Evolutionary conservation across 2,113 vertebrate genomes (phyloP).

Genomic region (Opisthocomus hoazin): DNA sequence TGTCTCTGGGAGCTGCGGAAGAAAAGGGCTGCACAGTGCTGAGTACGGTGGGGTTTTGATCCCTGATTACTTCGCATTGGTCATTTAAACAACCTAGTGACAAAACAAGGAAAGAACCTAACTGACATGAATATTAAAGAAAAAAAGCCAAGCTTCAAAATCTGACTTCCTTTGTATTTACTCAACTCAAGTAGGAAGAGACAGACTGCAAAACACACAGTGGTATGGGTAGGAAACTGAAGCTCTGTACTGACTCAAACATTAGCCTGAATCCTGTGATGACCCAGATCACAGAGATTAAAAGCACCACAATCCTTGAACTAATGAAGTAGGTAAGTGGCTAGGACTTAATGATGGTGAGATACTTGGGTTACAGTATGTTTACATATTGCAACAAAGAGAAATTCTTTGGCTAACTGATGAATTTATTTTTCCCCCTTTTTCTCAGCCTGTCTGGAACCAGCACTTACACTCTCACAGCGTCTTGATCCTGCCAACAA

Average conservation of each 20-base stretch:
- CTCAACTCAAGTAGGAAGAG: neutral
- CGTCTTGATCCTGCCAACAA: neutral
- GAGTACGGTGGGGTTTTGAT: neutral
- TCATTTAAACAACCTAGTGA: neutral
- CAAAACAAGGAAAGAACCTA: neutral
- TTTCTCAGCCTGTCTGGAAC: neutral
- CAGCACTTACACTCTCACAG: neutral
- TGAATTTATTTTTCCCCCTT: neutral
- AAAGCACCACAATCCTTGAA: slow-evolving; percentile 8
- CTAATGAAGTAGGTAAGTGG: slow-evolving; percentile 19
- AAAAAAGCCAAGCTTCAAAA: neutral
- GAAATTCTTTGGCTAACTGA: neutral
- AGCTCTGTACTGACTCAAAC: neutral
- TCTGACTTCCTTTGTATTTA: neutral
- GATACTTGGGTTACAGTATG: neutral
- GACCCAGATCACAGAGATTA: slow-evolving; percentile 44
- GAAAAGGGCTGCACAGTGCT: neutral
- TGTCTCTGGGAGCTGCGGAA: neutral
- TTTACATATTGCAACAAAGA: neutral
- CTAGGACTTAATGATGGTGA: neutral
- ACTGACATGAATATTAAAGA: neutral
- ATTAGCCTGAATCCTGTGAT: slow-evolving; percentile 3
- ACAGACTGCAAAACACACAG: neutral
- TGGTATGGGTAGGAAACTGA: neutral
- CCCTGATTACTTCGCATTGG: neutral